Conservation (phyloP, 2,113 vertebrate species). For the Callopanchax toddi region DNA sequence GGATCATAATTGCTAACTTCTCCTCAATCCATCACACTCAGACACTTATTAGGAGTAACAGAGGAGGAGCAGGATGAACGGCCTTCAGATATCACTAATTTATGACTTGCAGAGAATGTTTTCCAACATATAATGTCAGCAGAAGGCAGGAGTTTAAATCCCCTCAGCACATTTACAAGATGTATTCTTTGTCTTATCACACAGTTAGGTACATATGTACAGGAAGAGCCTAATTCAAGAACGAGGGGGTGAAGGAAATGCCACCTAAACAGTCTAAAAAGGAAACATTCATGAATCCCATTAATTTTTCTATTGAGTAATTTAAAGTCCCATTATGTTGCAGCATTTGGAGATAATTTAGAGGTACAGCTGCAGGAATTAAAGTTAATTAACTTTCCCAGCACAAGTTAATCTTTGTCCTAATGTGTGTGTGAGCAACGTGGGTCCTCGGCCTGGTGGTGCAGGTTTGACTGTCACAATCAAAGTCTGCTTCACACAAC, state of each 20-base stretch:
- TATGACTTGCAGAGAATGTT: not conserved
- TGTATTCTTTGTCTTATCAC: not conserved
- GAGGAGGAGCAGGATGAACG: too few relatives aligned
- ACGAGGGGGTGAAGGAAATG: not conserved
- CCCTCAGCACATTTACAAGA: not conserved
- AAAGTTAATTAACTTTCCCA: conserved; percentile 67
- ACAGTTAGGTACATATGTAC: not conserved
- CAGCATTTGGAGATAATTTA: conserved; percentile 69
- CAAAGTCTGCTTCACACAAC: conserved; percentile 14
- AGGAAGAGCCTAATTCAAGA: not conserved
- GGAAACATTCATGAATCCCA: conserved; percentile 38
- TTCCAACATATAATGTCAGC: not conserved
- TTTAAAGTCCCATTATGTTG: conserved; percentile 63
- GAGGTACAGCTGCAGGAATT: conserved; percentile 65
- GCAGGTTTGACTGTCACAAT: conserved; percentile 35
- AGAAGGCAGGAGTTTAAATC: conserved; percentile 5
- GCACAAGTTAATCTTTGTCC: conserved; percentile 66
- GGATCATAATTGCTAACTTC: not conserved
- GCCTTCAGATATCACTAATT: not conserved
- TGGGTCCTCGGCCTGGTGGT: conserved; percentile 27
- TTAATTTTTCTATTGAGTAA: conserved; percentile 56
- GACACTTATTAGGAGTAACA: too few relatives aligned
- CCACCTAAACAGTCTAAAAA: conserved; percentile 18
- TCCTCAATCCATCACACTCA: not conserved
- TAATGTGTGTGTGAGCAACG: conserved; percentile 24